Evolutionary conservation across 2,888 invertebrate genomes (phyloP), one percentile per base, ranked within the genome.

Genomic region (Chydorus sphaericus): DNA sequence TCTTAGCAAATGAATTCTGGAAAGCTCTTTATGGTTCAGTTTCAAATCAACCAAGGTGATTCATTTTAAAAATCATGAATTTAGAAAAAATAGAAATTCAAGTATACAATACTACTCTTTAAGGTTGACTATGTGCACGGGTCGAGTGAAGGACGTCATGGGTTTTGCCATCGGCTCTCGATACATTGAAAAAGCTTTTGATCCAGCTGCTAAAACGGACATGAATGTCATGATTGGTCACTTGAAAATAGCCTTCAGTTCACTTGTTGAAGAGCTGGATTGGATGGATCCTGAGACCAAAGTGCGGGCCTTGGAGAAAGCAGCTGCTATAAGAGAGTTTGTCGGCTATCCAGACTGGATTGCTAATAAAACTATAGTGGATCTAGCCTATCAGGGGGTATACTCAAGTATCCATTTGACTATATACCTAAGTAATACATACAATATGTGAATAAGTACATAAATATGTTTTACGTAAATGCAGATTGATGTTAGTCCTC

Each of bases 341-440:
- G 67, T 70, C 38, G 70, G 69, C 4, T 70, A 68, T 58, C 69
- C 70, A 8, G 65, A 67, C 28, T 68, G 64, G 60, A 68, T 69
- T 36, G 11, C 14, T 7, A 50, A 50, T 11, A 28, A 50, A 11
- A 50, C 75, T 4, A 75, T 79, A 62, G 71, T 90, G 38, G 81
- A 87, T 65, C 73, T 76, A 26, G 82, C 81, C 67, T 86, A 87
- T 65, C 73, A 77, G 61, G 78, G 78, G 61, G 84, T 84, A 63
- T 23, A 28, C 18, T 23, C 14, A 14, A 29, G 8, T 38, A 23
- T 26, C 26, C 2, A 18, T 36, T 36, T 36, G n/a, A n/a, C n/a
- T n/a, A n/a, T n/a, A n/a, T n/a, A 23, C 6, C 10, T 8, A 14
- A 11, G 8, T 38, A 8, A n/a, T n/a, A n/a, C n/a, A n/a, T n/a